These are phyloP conservation scores for Calephelis virginiensis DNA, from an alignment of 1,140 invertebrate genomes.

Conservation along the genomic window DNA sequence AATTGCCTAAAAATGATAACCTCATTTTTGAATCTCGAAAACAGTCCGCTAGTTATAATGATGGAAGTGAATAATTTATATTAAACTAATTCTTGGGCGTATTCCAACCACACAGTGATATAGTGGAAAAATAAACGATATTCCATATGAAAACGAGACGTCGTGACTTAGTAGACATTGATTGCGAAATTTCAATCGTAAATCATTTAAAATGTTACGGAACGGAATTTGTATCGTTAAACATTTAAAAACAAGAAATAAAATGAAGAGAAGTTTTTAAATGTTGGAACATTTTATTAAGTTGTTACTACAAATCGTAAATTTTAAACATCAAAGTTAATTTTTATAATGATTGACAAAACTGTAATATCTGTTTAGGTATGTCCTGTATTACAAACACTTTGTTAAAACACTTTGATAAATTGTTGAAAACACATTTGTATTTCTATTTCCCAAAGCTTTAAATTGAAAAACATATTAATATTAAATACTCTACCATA, in stretches of 20 bases:
- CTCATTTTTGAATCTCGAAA: slow-evolving; percentile 69
- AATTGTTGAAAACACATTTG: too few species aligned
- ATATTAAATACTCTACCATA: too few species aligned
- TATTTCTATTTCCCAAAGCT: too few species aligned
- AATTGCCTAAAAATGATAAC: slow-evolving; percentile 60
- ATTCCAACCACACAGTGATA: slow-evolving; percentile 33
- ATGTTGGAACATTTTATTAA: slow-evolving; percentile 2
- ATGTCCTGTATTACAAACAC: too few species aligned
- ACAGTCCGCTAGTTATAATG: slow-evolving; percentile 71
- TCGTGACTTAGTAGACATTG: slow-evolving; percentile 14
- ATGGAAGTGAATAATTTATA: slow-evolving; percentile 63
- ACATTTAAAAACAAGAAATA: slow-evolving; percentile 15
- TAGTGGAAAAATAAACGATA: slow-evolving; percentile 9
- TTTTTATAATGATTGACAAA: too few species aligned
- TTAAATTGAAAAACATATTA: too few species aligned
- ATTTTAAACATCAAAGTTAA: slow-evolving; percentile 1
- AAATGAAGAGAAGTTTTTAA: slow-evolving; percentile 1
- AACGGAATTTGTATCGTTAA: slow-evolving; percentile 5
- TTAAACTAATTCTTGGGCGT: slow-evolving; percentile 47
- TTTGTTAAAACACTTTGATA: too few species aligned
- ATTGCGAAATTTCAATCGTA: slow-evolving; percentile 12
- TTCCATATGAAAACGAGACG: slow-evolving; percentile 13
- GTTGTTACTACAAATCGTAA: slow-evolving; percentile 5
- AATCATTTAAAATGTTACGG: slow-evolving; percentile 13
- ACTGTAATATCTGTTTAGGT: neutral